phyloP scores from a whole-genome alignment of 2,113 vertebrate genomes.

The Circaetus gallicus region DNA sequence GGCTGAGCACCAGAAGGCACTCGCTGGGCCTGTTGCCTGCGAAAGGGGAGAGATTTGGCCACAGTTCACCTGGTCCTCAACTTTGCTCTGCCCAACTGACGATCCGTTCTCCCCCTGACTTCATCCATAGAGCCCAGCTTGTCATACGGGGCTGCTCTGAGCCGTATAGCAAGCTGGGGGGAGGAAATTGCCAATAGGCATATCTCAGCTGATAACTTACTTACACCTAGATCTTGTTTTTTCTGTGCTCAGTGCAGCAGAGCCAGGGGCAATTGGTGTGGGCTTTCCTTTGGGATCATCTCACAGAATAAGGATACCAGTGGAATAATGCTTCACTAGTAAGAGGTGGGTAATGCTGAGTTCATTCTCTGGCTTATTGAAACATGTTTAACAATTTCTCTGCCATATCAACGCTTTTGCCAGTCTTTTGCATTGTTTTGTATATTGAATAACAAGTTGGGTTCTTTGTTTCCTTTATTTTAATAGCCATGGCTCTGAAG shows the following conservation, averaged over 20 bases:
- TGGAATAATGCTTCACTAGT: neutral
- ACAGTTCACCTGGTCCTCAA: neutral
- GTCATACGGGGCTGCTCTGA: neutral
- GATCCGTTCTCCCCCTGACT: neutral
- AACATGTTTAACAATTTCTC: neutral
- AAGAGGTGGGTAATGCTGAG: neutral
- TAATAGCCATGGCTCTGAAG: neutral
- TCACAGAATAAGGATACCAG: neutral
- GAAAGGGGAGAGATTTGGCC: neutral
- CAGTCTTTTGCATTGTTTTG: neutral
- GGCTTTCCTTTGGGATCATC: neutral
- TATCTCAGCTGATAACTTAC: neutral
- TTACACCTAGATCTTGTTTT: neutral
- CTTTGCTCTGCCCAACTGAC: neutral
- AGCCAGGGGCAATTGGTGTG: neutral
- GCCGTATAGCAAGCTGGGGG: neutral
- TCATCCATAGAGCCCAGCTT: neutral
- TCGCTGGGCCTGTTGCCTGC: accelerated
- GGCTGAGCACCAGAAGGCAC: neutral
- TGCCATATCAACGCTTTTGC: neutral
- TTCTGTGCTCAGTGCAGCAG: neutral
- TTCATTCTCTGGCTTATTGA: neutral
- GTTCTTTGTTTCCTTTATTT: neutral
- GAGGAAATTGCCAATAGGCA: accelerated
- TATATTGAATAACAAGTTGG: neutral